A percentile compares a stretch with the other conserved stretches of the same genome.
phyloP scores from a whole-genome alignment of 1,140 invertebrate species.

The Micrasema minimum region DNA sequence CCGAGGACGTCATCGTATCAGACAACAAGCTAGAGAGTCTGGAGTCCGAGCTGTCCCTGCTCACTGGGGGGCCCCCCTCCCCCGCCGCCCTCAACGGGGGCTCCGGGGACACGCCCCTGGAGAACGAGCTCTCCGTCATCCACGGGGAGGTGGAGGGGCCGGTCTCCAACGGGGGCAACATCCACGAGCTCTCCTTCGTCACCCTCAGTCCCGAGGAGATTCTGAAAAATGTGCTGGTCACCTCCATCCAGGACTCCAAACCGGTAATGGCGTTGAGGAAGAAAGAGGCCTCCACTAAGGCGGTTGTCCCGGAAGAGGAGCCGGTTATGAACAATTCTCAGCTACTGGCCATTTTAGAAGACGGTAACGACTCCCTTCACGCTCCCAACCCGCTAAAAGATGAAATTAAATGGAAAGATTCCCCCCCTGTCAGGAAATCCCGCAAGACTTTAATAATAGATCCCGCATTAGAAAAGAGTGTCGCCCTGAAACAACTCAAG shows the following conservation, averaged over 20 bases:
- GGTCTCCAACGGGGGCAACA: background rate
- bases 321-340: conserved; percentile 37
- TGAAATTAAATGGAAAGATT: conserved; percentile 15
- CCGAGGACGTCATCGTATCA: background rate
- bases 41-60: conserved; percentile 9
- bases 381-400: conserved; percentile 6
- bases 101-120: background rate
- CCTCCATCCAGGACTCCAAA: background rate
- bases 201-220: background rate
- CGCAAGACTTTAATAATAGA: conserved; percentile 1
- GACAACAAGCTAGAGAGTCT: conserved; percentile 11
- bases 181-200: background rate
- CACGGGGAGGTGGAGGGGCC: conserved; percentile 6
- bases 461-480: conserved; percentile 31
- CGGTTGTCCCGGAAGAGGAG: background rate
- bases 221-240: background rate
- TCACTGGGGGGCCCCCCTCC: conserved; percentile 2
- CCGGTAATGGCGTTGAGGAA: background rate
- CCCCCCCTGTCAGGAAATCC: background rate
- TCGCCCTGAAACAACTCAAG: conserved; percentile 48
- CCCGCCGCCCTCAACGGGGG: background rate
- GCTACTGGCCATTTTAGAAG: conserved; percentile 48
- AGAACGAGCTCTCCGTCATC: conserved; percentile 27
- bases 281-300: background rate
- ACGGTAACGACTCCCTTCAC: conserved; percentile 8